phyloP scores from a whole-genome alignment of 2,113 vertebrate genomes.

The Aegypius monachus region DNA sequence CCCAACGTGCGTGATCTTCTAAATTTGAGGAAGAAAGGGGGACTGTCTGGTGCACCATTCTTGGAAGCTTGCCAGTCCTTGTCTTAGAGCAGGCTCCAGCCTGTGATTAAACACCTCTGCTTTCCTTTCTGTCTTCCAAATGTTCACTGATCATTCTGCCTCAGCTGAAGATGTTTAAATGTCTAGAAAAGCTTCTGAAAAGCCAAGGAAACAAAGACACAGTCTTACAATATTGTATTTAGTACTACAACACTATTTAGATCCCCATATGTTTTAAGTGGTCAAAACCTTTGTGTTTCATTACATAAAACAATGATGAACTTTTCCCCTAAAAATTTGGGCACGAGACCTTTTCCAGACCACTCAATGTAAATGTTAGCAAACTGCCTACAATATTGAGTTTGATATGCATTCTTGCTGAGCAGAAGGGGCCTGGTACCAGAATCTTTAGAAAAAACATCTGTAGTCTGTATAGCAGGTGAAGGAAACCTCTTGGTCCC shows the following conservation, averaged over 20 bases:
- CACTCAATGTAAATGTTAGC: background rate
- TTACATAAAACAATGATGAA: background rate
- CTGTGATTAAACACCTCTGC: conserved; percentile 45
- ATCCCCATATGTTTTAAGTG: background rate
- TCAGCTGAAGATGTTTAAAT: background rate
- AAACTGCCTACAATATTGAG: background rate
- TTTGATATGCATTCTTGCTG: background rate
- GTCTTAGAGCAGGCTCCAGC: background rate
- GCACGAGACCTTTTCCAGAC: background rate
- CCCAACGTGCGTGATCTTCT: background rate
- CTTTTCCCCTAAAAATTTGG: background rate
- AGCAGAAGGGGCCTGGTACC: background rate
- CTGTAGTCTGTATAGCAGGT: background rate
- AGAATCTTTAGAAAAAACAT: background rate
- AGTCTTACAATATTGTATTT: background rate
- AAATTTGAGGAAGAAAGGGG: background rate
- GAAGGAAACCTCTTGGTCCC: background rate
- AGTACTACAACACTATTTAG: background rate
- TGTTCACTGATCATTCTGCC: background rate
- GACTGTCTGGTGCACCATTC: background rate
- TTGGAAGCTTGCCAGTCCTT: conserved; percentile 18
- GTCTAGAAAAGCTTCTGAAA: background rate
- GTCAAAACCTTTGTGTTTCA: background rate
- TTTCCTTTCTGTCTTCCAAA: conserved; percentile 24
- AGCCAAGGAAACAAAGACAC: background rate